Evolutionary conservation across 2,113 vertebrate genomes (phyloP), one percentile per base, ranked within the genome.

Genomic region (Caranx melampygus): DNA sequence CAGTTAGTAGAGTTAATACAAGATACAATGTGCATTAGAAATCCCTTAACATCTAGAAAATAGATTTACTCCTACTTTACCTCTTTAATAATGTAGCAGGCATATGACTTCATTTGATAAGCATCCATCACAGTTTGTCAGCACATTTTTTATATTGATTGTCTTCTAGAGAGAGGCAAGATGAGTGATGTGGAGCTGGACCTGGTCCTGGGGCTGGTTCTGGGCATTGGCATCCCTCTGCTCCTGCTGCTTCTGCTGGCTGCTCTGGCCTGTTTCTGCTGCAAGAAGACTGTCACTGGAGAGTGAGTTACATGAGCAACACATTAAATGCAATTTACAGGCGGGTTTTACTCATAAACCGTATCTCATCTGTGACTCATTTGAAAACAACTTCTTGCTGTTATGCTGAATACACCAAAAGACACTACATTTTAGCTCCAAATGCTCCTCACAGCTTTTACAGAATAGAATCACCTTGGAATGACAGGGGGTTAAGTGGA

Each of bases 171-270:
- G 7, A 59, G 69, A 78, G 55, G 12, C 0, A 9, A 33, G 15
- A 13, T 0, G 35, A 34, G 3, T 0, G 2, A 44, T 0, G 9
- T 16, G 18, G 45, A 83, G 5, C 5, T 67, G 13, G 52, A 87
- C 47, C 79, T 96, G 4, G 82, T 96, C 71, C 62, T 96, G 81
- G 93, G 89, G 14, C 85, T 96, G 90, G 93, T 94, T n/a, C 91
- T 96, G 87, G 96, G 96, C 51, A 94, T 96, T 20, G 94, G 94
- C 31, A 92, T 96, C 54, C 95, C 95, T 8, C 88, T 95, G 47
- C 91, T 96, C 1, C 82, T 96, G 52, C 79, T 96, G 51, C 92
- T 95, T 12, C 87, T 96, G 10, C 79, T 95, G 78, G 87, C 92
- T 11, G 83, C 85, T 0, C 84, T 95, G 31, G 90, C 86, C 84